These are phyloP conservation scores for Lithobius niger DNA, from an alignment of 1,140 invertebrate genomes.

Conservation along the genomic window DNA sequence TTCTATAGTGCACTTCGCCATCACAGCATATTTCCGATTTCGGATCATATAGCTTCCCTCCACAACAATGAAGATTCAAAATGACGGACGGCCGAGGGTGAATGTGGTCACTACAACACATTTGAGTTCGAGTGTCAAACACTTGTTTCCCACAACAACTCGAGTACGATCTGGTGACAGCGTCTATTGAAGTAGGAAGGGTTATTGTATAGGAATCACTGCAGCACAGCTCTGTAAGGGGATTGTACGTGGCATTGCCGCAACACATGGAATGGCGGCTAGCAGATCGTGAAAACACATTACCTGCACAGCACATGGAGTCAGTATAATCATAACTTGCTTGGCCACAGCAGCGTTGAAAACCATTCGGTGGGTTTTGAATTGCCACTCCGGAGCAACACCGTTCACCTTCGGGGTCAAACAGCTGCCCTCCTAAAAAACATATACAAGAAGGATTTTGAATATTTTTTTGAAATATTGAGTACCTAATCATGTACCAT, in stretches of 20 bases:
- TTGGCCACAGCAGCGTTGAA: neutral
- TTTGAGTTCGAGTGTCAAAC: neutral
- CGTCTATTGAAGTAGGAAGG: neutral
- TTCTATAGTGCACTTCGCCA: neutral
- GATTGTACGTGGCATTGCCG: neutral
- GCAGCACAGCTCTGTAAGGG: neutral
- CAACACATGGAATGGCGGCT: neutral
- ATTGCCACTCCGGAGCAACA: neutral
- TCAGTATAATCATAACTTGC: neutral
- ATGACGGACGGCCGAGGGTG: neutral
- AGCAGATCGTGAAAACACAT: neutral
- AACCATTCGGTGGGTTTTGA: slow-evolving; percentile 7
- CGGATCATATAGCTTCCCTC: neutral
- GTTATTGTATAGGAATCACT: neutral
- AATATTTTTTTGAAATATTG: too few relatives aligned
- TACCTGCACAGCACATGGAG: neutral
- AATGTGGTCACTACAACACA: neutral
- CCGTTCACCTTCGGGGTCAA: neutral
- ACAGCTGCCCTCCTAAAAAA: neutral
- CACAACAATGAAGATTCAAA: neutral
- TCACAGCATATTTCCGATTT: neutral
- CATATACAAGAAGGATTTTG: neutral
- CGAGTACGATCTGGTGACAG: neutral
- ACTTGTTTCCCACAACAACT: neutral
- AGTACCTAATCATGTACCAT: too few relatives aligned